A percentile compares a stretch with the other conserved stretches of the same genome.
phyloP scores from a whole-genome alignment of 1,140 invertebrate genomes.

The Macrobrachium rosenbergii region DNA sequence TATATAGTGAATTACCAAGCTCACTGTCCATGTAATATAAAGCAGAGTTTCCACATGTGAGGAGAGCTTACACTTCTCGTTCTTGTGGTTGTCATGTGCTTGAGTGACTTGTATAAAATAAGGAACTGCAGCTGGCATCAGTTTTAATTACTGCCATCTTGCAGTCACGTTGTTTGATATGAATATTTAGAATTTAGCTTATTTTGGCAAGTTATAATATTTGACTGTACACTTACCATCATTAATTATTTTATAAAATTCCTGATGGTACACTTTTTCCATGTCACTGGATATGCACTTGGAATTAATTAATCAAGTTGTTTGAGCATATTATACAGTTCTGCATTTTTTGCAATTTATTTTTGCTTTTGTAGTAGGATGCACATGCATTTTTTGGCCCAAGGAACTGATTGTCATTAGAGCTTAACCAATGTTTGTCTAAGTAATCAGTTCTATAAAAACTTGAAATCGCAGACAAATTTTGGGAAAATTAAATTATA shows the following conservation, averaged over 20 bases:
- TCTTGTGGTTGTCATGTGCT: slow-evolving; percentile 32
- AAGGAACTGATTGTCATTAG: slow-evolving; percentile 14
- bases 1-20: slow-evolving; percentile 54
- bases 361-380: slow-evolving; percentile 33
- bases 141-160: slow-evolving; percentile 30
- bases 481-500: no score
- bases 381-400: not conserved
- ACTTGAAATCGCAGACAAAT: slow-evolving; percentile 33
- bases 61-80: slow-evolving; percentile 12
- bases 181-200: slow-evolving; percentile 55
- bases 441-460: slow-evolving; percentile 31
- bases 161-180: slow-evolving; percentile 54
- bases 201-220: slow-evolving; percentile 55
- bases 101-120: slow-evolving; percentile 50
- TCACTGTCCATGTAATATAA: slow-evolving; percentile 42
- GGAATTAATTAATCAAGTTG: slow-evolving; percentile 30
- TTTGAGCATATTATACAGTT: slow-evolving; percentile 4
- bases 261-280: slow-evolving; percentile 49
- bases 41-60: slow-evolving; percentile 23
- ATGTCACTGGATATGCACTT: slow-evolving; percentile 47
- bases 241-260: slow-evolving; percentile 46
- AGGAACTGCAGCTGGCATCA: slow-evolving; percentile 39
- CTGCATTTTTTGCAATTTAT: slow-evolving; percentile 31
- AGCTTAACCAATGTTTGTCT: slow-evolving; percentile 46
- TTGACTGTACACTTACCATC: slow-evolving; percentile 46